phyloP scores from a whole-genome alignment of 2,797 vertebrate species.

The Enteromius argenteus region DNA sequence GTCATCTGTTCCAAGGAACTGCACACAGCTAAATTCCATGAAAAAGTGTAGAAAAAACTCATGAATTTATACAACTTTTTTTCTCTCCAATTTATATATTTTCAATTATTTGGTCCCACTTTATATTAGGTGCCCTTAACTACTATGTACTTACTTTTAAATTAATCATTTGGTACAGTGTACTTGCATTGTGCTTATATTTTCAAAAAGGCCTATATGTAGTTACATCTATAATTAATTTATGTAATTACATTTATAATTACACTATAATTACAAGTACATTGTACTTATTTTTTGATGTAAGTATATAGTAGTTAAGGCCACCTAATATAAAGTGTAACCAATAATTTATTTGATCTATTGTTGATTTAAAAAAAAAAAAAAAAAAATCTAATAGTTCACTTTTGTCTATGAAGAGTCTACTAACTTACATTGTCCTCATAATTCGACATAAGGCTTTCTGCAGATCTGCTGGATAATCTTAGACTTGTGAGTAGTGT shows the following conservation, averaged over 20 bases:
- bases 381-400: background rate
- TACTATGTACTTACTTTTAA: too few relatives aligned
- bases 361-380: background rate
- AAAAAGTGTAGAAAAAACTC: background rate
- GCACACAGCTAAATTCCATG: background rate
- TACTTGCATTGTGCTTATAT: too few relatives aligned
- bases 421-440: slow-evolving; percentile 16
- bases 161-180: too few relatives aligned
- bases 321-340: too few relatives aligned
- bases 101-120: background rate
- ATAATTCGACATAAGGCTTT: slow-evolving; percentile 23
- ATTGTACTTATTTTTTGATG: too few relatives aligned
- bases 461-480: slow-evolving; percentile 22
- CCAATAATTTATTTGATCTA: background rate
- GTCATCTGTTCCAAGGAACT: background rate
- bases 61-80: too few relatives aligned
- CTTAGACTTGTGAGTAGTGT: slow-evolving; percentile 39
- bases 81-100: background rate
- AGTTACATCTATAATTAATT: too few relatives aligned
- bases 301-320: too few relatives aligned
- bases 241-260: too few relatives aligned
- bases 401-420: background rate
- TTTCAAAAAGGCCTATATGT: too few relatives aligned
- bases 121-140: too few relatives aligned
- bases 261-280: too few relatives aligned